Evolutionary conservation across 2,113 vertebrate species (phyloP), one percentile per base, ranked within the genome.

Genomic region (Solea senegalensis): DNA sequence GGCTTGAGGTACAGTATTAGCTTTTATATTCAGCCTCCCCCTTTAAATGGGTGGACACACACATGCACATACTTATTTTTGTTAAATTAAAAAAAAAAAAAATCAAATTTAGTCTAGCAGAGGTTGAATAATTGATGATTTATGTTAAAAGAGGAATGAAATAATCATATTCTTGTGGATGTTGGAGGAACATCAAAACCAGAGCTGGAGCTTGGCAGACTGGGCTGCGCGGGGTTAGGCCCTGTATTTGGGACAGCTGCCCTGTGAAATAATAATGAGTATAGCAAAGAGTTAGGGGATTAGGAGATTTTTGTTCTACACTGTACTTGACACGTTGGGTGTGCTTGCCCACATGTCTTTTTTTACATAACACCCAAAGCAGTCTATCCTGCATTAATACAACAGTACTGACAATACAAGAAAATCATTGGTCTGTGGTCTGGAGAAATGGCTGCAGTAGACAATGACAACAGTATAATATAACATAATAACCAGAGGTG

Each of bases 71-170:
- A 59, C 51, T 74, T 60, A 70, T 82, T 86, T 91, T 86, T 81
- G 74, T 81, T 79, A 66, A 80, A 85, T 80, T 21, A 21, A 21
- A 21, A n/a, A 54, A 34, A 74, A 68, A 77, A 86, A 84, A 84
- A 84, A 82, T 90, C 74, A 62, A 79, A 88, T 86, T 78, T 86
- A 78, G 67, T 78, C 74, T 65, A 63, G 78, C 80, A 81, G 82
- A 86, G 77, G 82, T 81, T 92, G 80, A 91, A 89, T 89, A 88
- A 91, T 89, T 88, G 57, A 92, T 92, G 80, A 21, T 53, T 87
- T 88, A 86, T 89, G 84, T 88, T 88, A 88, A 89, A 91, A 87
- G 80, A 82, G 74, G 80, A 88, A 91, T 90, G 73, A 89, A 89
- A 90, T 90, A 91, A 91, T 90, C 74, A 90, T 88, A 90, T 78